Base-by-base conservation (phyloP, 2,797 vertebrate genomes). In the Girardinus metallicus region DNA sequence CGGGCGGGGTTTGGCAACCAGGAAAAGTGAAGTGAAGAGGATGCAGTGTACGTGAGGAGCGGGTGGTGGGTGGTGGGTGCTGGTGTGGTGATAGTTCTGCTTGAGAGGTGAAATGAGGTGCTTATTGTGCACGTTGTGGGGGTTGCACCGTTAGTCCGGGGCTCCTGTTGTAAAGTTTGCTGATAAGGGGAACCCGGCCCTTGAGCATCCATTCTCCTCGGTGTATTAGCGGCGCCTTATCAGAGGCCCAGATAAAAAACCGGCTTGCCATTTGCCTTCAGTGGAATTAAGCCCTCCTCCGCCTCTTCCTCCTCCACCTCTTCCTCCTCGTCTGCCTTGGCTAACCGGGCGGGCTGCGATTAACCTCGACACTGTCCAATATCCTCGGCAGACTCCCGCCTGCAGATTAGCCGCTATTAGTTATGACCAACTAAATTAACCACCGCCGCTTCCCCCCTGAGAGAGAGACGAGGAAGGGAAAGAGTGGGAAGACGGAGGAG, bases 311-410 rank as follows among this genome's bases (percentile, higher is more conserved):
- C 83, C 8, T 83, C 87, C 90, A 95, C 95, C 95, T 96, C 96
- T 97, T 98, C 96, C 96, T 43, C 97, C 98, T 97, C 97, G 97
- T 98, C 97, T 98, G 98, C 97, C 97, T 98, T 97, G 97, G 97
- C 97, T 97, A 98, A 97, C 97, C 97, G 98, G 97, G 97, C 97
- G 94, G 97, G 90, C 97, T 97, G 97, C 98, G 98, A 99, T 99
- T 99, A 99, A 99, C 98, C 98, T 98, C 98, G 97, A 98, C 97
- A 98, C 98, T 98, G 98, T 98, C 98, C 98, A 98, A 99, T 99
- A 99, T 99, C 99, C 98, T 98, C 98, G 93, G 97, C 97, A 98
- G 98, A 98, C 97, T 98, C 96, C 97, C 93, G 97, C 96, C 96
- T 91, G 96, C 96, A 98, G 98, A 99, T 99, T 99, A 99, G 98